phyloP scores from a whole-genome alignment of 2,797 vertebrate species.

The Sebastes steindachneri region DNA sequence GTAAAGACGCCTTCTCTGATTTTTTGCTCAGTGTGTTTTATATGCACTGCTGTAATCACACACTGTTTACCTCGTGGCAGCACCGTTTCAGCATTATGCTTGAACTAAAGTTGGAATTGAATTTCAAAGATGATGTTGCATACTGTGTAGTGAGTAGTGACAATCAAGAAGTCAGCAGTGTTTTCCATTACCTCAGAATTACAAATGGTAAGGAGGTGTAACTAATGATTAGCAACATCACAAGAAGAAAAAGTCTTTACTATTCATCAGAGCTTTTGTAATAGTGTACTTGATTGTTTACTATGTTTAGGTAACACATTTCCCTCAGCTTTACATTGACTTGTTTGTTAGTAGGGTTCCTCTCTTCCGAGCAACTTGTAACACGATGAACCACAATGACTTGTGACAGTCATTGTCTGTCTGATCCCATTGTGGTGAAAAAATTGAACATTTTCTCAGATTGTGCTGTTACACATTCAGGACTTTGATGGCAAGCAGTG shows the following conservation, averaged over 20 bases:
- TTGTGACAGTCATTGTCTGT: slow-evolving; percentile 13
- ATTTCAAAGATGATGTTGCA: slow-evolving; percentile 50
- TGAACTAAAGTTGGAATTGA: slow-evolving; percentile 40
- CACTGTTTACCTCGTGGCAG: slow-evolving; percentile 41
- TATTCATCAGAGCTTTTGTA: slow-evolving; percentile 21
- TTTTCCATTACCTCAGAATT: slow-evolving; percentile 44
- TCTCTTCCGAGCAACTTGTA: neutral
- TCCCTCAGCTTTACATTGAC: slow-evolving; percentile 1
- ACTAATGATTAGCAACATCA: slow-evolving; percentile 38
- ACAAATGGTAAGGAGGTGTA: slow-evolving; percentile 39
- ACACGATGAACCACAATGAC: neutral
- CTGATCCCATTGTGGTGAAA: slow-evolving; percentile 15
- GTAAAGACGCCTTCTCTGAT: slow-evolving; percentile 26
- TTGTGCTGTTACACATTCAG: slow-evolving; percentile 13
- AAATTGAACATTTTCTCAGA: slow-evolving; percentile 1
- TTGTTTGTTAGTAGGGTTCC: neutral
- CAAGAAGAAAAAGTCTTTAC: slow-evolving; percentile 4
- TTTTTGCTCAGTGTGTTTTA: slow-evolving; percentile 22
- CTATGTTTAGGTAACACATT: neutral
- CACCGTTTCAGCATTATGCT: slow-evolving; percentile 45
- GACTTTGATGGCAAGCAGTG: slow-evolving; percentile 2
- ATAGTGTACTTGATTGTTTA: slow-evolving; percentile 22
- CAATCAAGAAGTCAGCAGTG: slow-evolving; percentile 52
- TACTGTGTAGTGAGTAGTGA: slow-evolving; percentile 34
- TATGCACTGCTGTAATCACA: slow-evolving; percentile 50